A percentile compares a stretch with the other conserved stretches of the same genome.
phyloP scores from a whole-genome alignment of 1,140 invertebrate species.

The Apis florea region DNA sequence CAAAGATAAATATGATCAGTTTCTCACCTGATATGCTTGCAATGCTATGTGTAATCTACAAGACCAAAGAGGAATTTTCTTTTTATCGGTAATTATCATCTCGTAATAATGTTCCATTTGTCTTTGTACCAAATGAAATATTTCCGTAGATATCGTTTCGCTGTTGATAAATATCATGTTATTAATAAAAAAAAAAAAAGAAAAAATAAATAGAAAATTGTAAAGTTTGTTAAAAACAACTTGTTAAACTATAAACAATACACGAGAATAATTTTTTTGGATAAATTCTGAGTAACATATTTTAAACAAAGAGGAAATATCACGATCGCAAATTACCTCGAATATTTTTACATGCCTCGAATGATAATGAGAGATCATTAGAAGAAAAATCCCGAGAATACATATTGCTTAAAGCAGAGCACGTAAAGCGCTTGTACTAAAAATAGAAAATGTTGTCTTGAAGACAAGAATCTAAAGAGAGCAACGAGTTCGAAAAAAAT shows the following conservation, averaged over 20 bases:
- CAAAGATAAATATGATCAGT: neutral
- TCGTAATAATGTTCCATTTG: conserved; percentile 95
- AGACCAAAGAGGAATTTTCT: conserved; percentile 91
- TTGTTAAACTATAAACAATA: neutral
- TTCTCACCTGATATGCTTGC: conserved; percentile 85
- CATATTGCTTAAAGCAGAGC: neutral
- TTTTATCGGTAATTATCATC: conserved; percentile 93
- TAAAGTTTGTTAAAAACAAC: neutral
- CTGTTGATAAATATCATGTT: conserved; percentile 78
- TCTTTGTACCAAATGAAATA: conserved; percentile 96
- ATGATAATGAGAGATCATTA: neutral
- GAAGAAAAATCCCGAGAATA: conserved; percentile 1
- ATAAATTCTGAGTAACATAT: neutral
- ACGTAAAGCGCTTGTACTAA: neutral
- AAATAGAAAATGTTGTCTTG: conserved; percentile 16
- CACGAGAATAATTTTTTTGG: neutral
- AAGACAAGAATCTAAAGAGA: conserved; percentile 56
- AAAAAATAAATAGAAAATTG: neutral
- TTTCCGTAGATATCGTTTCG: conserved; percentile 93
- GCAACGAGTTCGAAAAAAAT: conserved; percentile 65
- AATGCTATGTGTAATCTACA: conserved; percentile 90
- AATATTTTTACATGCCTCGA: neutral
- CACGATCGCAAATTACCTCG: neutral
- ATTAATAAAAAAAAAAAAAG: neutral
- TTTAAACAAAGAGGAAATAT: neutral